These are phyloP conservation scores for Sinocyclocheilus rhinocerous DNA, from an alignment of 2,113 vertebrate genomes.

Conservation along the genomic window DNA sequence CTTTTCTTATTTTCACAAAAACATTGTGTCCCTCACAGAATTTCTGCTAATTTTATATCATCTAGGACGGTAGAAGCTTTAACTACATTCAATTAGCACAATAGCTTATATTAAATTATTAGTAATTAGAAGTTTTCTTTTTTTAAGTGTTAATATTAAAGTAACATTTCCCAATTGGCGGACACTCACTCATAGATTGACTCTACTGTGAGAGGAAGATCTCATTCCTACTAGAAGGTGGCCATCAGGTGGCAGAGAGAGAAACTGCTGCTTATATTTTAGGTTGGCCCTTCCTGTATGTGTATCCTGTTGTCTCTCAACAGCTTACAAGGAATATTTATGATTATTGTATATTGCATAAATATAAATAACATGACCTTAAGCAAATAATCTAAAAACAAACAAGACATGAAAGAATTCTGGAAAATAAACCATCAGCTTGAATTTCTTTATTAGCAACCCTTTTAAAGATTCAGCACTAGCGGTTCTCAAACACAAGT, in stretches of 20 bases:
- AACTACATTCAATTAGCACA: not conserved
- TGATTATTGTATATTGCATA: conserved; percentile 5
- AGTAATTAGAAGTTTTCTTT: not conserved
- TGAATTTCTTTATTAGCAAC: not conserved
- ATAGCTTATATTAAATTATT: not conserved
- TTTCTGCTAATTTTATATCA: not conserved
- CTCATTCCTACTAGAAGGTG: conserved; percentile 74
- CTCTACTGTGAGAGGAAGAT: conserved; percentile 11
- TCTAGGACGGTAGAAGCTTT: not conserved
- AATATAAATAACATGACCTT: not conserved
- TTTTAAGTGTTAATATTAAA: not conserved
- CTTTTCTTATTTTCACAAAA: not conserved
- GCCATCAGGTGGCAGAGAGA: conserved; percentile 81
- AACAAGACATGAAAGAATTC: not conserved
- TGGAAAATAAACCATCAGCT: not conserved
- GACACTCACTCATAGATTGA: not conserved
- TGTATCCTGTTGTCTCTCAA: not conserved
- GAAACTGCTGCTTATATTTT: conserved; percentile 70
- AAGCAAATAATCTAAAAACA: not conserved
- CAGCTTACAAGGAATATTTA: not conserved
- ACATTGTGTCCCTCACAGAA: not conserved
- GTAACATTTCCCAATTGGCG: not conserved
- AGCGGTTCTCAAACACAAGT: not conserved
- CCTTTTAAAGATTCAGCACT: not conserved
- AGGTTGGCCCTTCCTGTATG: conserved; percentile 19